Base-by-base conservation (phyloP, 2,113 vertebrate species). In the Scomber scombrus region DNA sequence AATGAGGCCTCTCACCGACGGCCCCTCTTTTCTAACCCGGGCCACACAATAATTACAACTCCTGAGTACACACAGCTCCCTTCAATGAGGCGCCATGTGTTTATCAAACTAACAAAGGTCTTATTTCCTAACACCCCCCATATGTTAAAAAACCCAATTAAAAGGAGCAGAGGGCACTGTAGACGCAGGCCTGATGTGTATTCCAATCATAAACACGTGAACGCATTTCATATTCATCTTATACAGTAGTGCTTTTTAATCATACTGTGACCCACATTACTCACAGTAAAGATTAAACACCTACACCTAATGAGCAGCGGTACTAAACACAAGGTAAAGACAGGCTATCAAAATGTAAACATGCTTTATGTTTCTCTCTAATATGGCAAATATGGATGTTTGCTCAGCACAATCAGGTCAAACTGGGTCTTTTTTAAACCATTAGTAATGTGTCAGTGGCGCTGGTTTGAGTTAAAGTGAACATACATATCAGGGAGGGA, bases 1-100 rank as follows among this genome's bases (percentile, higher is more conserved):
- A 94, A 92, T 92, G 93, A 91, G 90, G 88, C 92, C 90, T 93
- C 94, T 81, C 75, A 65, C 3, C n/a, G 43, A 74, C 23, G 75
- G 71, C 18, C 65, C 64, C n/a, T 70, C 82, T 86, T 90, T 85
- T 81, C 78, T 81, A 71, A 71, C 47, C 21, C 23, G 21, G 73
- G 23, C 15, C 75, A 29, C 65, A 64, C 78, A 58, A 83, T 88
- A 85, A 90, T 87, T 88, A 83, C 84, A 85, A 55, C 21, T 83
- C 66, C 75, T 83, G 21, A 46, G 58, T 69, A 51, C 74, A 58
- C 62, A 29, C 57, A 18, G 75, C 75, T 66, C 73, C 71, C 23
- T 26, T 87, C 50, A 87, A 80, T 83, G 81, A 76, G 13, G 55
- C 3, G 65, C 82, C 89, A 89, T 87, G 82, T 93, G 90, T 91